These are phyloP conservation scores for Pycnonotus jocosus DNA, from an alignment of 2,113 vertebrate genomes.

Conservation along the genomic window DNA sequence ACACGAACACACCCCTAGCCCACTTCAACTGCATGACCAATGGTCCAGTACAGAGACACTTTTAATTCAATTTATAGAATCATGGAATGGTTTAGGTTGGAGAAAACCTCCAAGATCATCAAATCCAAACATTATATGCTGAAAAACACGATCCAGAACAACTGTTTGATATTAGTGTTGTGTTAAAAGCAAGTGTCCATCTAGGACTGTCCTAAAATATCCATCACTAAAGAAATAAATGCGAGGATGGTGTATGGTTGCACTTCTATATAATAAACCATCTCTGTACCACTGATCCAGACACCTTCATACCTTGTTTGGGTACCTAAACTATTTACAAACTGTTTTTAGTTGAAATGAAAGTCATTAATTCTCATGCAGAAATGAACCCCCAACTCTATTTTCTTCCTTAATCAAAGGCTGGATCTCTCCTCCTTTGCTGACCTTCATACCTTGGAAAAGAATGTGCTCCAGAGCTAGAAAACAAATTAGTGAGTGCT, in stretches of 20 bases:
- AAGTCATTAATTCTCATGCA: not conserved
- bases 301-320: not conserved
- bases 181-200: not conserved
- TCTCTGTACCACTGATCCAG: not conserved
- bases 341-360: not conserved
- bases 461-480: not conserved
- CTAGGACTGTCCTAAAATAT: not conserved
- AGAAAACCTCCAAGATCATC: not conserved
- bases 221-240: not conserved
- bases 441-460: conserved; percentile 31
- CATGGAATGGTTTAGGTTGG: not conserved
- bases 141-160: not conserved
- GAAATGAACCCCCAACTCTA: not conserved
- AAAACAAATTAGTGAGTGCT: not conserved
- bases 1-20: not conserved
- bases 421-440: not conserved
- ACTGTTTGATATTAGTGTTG: not conserved
- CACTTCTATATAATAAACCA: not conserved
- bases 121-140: not conserved
- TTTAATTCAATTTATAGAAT: not conserved
- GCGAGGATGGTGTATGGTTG: not conserved
- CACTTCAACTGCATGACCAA: not conserved
- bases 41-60: not conserved
- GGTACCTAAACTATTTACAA: not conserved
- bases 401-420: not conserved